Evolutionary conservation across 1,140 invertebrate species (phyloP), one percentile per base, ranked within the genome.

Genomic region (Apolygus lucorum): DNA sequence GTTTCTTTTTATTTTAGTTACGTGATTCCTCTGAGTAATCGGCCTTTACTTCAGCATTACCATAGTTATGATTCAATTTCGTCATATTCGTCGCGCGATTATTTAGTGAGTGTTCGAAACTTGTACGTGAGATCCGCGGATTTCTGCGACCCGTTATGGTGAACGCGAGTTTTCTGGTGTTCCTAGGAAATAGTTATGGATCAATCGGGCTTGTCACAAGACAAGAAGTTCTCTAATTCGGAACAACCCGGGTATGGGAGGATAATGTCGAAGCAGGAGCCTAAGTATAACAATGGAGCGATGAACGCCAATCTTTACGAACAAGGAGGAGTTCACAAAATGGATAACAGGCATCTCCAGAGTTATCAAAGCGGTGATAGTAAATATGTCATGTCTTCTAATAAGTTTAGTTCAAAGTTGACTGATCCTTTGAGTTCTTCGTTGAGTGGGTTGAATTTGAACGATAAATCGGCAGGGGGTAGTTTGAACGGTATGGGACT

Each of bases 351-450:
- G 17, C 27, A 26, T 21, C 29, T 21, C 1, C 27, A 17, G 11
- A 26, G 17, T 14, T 25, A 63, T 26, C 34, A 66, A 26, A 26
- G n/a, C 27, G 29, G 29, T 13, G 64, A 66, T 26, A 34, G 29
- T n/a, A 66, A 29, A 34, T 28, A 66, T n/a, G 29, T 28, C n/a
- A 24, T 34, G 26, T 24, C 14, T 34, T 66, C 64, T 1, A 34
- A 29, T 26, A 66, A 66, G 64, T 66, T 66, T 28, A 27, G 25
- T 34, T 29, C 27, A 13, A 66, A 66, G n/a, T 1, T 14, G 21
- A 82, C 89, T 11, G 88, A 90, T 73, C 81, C 80, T 68, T 76
- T 84, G 52, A 78, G 65, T 17, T 67, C 71, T 28, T 70, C 72
- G 14, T 14, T 76, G 14, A 69, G 52, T 13, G 71, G 66, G 66